Conservation (phyloP, 2,113 vertebrate genomes). For the Sakesphorus luctuosus region DNA sequence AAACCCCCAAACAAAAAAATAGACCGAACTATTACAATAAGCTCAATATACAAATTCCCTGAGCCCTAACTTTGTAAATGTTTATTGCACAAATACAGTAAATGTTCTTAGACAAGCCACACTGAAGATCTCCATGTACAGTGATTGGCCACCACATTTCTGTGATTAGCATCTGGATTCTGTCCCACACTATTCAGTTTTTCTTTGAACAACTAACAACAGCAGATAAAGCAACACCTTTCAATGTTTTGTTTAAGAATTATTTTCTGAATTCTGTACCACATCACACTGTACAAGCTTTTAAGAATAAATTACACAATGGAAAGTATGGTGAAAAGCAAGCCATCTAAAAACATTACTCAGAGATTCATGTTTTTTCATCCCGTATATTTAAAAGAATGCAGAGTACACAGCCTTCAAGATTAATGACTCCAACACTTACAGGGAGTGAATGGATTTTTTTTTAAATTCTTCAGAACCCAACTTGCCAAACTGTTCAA, state of each 20-base stretch:
- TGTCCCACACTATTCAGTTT: background rate
- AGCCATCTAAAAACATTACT: background rate
- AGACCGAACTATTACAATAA: background rate
- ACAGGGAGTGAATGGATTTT: background rate
- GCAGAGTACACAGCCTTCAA: background rate
- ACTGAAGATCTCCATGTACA: background rate
- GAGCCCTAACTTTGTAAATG: background rate
- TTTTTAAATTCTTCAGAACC: constrained; percentile 14
- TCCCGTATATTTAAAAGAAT: background rate
- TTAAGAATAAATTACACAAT: background rate
- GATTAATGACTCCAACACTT: background rate
- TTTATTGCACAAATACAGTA: background rate
- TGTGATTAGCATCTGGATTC: background rate
- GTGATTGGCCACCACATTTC: background rate
- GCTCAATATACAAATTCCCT: background rate
- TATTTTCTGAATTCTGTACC: background rate
- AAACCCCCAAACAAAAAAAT: background rate
- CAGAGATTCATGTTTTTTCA: background rate
- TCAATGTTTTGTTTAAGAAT: background rate
- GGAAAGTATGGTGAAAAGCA: background rate
- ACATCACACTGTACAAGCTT: background rate
- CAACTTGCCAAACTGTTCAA: background rate
- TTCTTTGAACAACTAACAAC: background rate
- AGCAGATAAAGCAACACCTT: background rate
- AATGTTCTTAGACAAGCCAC: background rate